Evolutionary conservation across 2,888 invertebrate genomes (phyloP).

Genomic region (Cephalotes varians): DNA sequence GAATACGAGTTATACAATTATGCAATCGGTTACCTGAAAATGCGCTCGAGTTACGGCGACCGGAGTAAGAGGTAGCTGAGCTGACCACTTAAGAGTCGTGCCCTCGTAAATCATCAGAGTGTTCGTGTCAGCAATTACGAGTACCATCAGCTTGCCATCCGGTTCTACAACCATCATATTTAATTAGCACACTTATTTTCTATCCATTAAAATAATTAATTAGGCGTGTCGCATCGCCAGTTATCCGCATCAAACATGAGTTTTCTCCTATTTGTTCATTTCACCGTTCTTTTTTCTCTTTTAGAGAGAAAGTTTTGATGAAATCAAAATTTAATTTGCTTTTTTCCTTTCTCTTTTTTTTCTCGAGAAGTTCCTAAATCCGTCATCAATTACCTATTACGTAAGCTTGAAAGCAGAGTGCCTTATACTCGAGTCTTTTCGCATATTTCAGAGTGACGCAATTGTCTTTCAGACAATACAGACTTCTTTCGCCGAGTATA

Average conservation of each 20-base stretch:
- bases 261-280: neutral
- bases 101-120: conserved; percentile 95
- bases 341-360: neutral
- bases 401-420: conserved; percentile 92
- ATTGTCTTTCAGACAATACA: conserved; percentile 93
- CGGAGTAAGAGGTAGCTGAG: conserved; percentile 92
- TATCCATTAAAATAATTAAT: conserved; percentile 43
- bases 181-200: conserved; percentile 50
- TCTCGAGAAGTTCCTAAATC: neutral
- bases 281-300: neutral
- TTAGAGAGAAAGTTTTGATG: neutral
- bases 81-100: conserved; percentile 95
- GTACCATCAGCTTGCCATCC: conserved; percentile 90
- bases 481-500: conserved; percentile 93
- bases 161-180: conserved; percentile 87
- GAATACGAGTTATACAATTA: conserved; percentile 8
- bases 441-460: conserved; percentile 92
- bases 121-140: conserved; percentile 93
- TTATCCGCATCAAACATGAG: neutral
- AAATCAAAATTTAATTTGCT: neutral
- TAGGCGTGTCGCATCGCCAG: conserved; percentile 34
- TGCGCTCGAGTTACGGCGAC: conserved; percentile 91
- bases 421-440: conserved; percentile 94
- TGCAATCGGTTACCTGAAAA: conserved; percentile 87
- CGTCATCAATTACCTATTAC: conserved; percentile 86